These are phyloP conservation scores for Hofmannophila pseudospretella DNA, from an alignment of 2,888 invertebrate genomes.

Conservation along the genomic window DNA sequence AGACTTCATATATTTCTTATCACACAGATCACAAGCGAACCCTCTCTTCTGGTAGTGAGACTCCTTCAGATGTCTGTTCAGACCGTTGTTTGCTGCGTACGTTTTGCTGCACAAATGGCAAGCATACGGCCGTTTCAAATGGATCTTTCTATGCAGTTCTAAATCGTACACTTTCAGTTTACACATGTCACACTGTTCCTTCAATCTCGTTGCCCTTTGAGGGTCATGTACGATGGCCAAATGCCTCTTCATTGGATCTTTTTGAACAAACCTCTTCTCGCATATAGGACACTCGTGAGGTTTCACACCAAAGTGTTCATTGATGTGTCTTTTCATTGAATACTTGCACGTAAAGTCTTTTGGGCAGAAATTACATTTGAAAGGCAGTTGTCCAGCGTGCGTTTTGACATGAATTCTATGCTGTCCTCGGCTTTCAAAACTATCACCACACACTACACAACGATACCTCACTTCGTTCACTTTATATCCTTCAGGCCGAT, in stretches of 20 bases:
- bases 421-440: constrained; percentile 3
- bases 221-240: constrained; percentile 9
- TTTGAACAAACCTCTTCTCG: constrained; percentile 10
- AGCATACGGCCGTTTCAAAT: constrained; percentile 17
- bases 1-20: constrained; percentile 11
- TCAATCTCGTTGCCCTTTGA: neutral
- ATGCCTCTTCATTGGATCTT: constrained; percentile 13
- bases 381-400: constrained; percentile 9
- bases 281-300: constrained; percentile 13
- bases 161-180: constrained; percentile 23
- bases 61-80: constrained; percentile 23
- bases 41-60: constrained; percentile 12
- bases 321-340: constrained; percentile 19
- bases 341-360: constrained; percentile 19
- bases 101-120: constrained; percentile 13
- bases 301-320: constrained; percentile 12
- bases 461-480: too few species aligned
- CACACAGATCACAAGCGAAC: constrained; percentile 11
- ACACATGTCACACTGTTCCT: constrained; percentile 22
- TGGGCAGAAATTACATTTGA: constrained; percentile 17
- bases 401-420: constrained; percentile 12
- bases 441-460: constrained; percentile 16
- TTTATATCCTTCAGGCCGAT: too few species aligned
- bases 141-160: constrained; percentile 21
- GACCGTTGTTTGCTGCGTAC: constrained; percentile 20